Evolutionary conservation across 2,113 vertebrate species (phyloP).

Genomic region (Notarius lentiginosus): DNA sequence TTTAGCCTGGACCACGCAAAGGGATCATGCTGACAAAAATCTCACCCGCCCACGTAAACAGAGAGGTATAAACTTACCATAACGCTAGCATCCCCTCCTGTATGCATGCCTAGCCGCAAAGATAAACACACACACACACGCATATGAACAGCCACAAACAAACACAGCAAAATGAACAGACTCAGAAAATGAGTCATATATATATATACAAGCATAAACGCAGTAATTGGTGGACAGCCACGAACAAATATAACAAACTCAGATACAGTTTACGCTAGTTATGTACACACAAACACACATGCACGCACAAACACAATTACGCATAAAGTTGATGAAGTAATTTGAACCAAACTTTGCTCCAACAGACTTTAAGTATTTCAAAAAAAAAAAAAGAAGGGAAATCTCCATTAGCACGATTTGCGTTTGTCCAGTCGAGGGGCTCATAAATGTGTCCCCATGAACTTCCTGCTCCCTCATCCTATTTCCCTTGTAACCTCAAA

Average conservation of each 20-base stretch:
- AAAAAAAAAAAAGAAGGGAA: not conserved
- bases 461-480: conserved; percentile 15
- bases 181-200: conserved; percentile 14
- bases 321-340: conserved; percentile 5
- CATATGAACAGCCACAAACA: not conserved
- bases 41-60: conserved; percentile 21
- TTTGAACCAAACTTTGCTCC: not conserved
- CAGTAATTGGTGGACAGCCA: not conserved
- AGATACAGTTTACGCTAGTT: conserved; percentile 5
- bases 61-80: conserved; percentile 11
- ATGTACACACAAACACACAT: not conserved
- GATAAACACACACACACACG: conserved; percentile 16
- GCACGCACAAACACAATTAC: not conserved
- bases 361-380: not conserved
- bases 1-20: not conserved
- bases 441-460: conserved; percentile 23
- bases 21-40: not conserved
- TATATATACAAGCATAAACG: conserved; percentile 20
- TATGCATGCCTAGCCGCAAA: not conserved
- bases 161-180: conserved; percentile 7
- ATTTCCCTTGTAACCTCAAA: conserved; percentile 25
- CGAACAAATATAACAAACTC: conserved; percentile 30
- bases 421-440: not conserved
- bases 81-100: not conserved
- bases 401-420: conserved; percentile 3